Conservation (phyloP, 2,888 invertebrate genomes). For the Noctua fimbriata region DNA sequence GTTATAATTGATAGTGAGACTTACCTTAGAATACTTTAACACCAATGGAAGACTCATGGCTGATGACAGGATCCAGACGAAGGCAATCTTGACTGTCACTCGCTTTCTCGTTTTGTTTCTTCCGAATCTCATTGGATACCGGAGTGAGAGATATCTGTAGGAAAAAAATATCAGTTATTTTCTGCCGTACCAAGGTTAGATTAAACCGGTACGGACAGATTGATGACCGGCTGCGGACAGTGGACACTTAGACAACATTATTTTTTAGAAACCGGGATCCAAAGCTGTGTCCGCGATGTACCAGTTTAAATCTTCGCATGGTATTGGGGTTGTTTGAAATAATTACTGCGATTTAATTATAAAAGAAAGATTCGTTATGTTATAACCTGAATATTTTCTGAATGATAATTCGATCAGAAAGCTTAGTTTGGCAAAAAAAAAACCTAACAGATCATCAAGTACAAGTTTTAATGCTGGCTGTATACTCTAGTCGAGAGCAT, state of each 20-base stretch:
- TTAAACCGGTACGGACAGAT: not conserved
- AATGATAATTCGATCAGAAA: too few species aligned
- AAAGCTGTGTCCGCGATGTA: too few species aligned
- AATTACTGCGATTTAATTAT: too few species aligned
- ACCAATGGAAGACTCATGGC: conserved; percentile 97
- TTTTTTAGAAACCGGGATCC: not conserved
- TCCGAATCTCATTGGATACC: conserved; percentile 98
- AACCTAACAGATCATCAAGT: too few species aligned
- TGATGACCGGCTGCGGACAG: not conserved
- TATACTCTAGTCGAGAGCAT: not conserved
- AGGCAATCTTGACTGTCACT: conserved; percentile 96
- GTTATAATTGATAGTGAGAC: conserved; percentile 33
- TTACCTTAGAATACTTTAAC: conserved; percentile 96
- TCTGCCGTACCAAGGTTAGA: not conserved
- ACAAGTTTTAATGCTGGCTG: not conserved
- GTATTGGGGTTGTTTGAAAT: too few species aligned
- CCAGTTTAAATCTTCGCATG: too few species aligned
- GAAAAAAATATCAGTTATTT: not conserved
- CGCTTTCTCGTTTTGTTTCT: conserved; percentile 96
- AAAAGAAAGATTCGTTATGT: too few species aligned
- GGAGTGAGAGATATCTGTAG: conserved; percentile 94
- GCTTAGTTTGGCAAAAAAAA: too few species aligned
- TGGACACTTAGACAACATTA: not conserved
- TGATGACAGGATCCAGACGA: conserved; percentile 98
- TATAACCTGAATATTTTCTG: too few species aligned